Percentiles rank a stretch among this genome's conserved stretches.
Evolutionary conservation across 2,797 vertebrate species (phyloP).

Genomic region (Acipenser oxyrinchus): DNA sequence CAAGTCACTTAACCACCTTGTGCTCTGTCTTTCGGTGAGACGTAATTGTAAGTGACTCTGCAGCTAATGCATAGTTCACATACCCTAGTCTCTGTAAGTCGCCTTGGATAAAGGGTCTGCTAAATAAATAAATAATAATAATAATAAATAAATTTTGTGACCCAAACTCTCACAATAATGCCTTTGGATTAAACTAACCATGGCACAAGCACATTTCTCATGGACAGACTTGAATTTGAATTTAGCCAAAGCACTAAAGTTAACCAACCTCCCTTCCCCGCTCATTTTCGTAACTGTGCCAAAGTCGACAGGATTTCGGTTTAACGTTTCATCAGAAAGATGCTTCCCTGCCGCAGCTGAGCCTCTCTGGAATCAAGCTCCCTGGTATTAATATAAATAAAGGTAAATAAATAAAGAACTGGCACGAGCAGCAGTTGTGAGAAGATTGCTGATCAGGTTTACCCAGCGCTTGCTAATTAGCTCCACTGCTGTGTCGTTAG

Average conservation of each 20-base stretch:
- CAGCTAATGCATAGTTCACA: too few species aligned
- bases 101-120: too few species aligned
- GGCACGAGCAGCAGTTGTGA: neutral
- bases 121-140: too few species aligned
- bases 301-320: constrained; percentile 16
- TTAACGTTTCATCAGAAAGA: neutral
- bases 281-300: neutral
- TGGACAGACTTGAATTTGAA: neutral
- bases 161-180: too few species aligned
- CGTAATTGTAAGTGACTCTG: too few species aligned
- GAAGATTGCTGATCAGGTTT: constrained; percentile 1
- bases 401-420: neutral
- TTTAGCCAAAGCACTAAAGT: too few species aligned
- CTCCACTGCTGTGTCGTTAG: neutral
- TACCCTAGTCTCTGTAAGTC: too few species aligned
- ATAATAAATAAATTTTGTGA: too few species aligned
- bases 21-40: too few species aligned
- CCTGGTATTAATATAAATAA: neutral
- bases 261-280: neutral
- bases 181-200: too few species aligned
- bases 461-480: neutral
- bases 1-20: too few species aligned
- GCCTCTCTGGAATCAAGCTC: neutral
- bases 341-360: neutral
- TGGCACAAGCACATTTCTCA: neutral